A percentile compares a stretch with the other conserved stretches of the same genome.
Conservation (phyloP, 2,888 invertebrate genomes). For the Zeuzera pyrina region DNA sequence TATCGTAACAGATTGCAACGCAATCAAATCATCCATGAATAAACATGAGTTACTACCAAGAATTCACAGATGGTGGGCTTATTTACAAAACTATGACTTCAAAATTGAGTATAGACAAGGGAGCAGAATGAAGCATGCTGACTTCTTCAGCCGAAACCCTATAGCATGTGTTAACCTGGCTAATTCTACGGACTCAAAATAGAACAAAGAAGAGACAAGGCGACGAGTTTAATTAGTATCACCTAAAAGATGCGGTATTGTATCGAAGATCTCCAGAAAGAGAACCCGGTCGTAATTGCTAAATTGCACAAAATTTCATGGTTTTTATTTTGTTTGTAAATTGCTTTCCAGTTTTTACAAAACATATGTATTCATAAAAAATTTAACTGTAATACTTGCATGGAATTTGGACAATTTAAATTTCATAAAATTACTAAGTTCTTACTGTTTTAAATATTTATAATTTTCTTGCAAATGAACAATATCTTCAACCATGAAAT, state of each 20-base stretch:
- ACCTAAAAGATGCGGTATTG: background rate
- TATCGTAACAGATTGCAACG: constrained; percentile 16
- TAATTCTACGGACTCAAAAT: background rate
- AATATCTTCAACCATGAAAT: no score
- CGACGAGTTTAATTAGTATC: background rate
- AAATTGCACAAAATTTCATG: background rate
- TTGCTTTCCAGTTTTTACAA: no score
- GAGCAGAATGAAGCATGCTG: constrained; percentile 5
- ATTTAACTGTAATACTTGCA: no score
- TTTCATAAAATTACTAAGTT: no score
- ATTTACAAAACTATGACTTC: constrained; percentile 16
- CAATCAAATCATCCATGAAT: constrained; percentile 10
- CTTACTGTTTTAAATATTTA: no score
- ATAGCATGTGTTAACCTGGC: background rate
- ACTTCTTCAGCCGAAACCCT: background rate
- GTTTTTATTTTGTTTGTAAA: no score
- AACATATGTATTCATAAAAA: no score
- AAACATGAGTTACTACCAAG: constrained; percentile 15
- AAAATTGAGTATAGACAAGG: constrained; percentile 15
- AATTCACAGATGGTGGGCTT: constrained; percentile 16
- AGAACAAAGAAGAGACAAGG: background rate
- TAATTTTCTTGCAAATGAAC: no score
- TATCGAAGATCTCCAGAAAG: background rate
- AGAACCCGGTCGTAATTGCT: background rate
- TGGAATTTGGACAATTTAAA: no score